Base-by-base conservation (phyloP, 2,113 vertebrate genomes). In the Amblyopsis rosae region DNA sequence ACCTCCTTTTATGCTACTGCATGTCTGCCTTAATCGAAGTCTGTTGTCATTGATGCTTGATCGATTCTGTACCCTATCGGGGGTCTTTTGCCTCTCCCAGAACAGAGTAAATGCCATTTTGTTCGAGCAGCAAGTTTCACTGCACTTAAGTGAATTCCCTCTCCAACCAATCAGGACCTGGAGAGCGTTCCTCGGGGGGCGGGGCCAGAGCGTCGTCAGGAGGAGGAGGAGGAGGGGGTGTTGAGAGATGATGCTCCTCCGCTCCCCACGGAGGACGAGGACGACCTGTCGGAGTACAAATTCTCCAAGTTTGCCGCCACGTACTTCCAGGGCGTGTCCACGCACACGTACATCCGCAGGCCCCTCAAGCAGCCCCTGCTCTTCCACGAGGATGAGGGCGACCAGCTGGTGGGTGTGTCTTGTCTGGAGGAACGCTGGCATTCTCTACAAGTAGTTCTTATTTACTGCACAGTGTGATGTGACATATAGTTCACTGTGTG, bases 261-360 rank as follows among this genome's bases (percentile, higher is more conserved):
- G 0, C 87, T 99, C 60, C 98, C 98, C 0, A 95, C 96, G 0
- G 98, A 99, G 46, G 98, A 98, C 0, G 94, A 96, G 7, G 97
- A 98, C 71, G 97, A 99, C 70, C 90, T 99, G 60, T 98, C 96
- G 0, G 95, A 99, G 78, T 98, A 98, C 62, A 99, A 98, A 70
- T 99, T 98, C 73, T 95, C 96, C 82, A 99, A 99, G 90, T 99
- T 98, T 15, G 93, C 96, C 0, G 96, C 98, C 73, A 98, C 98
- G 0, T 99, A 99, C 85, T 99, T 99, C 89, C 98, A 99, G 87
- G 95, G 96, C 56, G 95, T 97, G 0, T 96, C 94, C 1, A 97
- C 96, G 0, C 91, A 97, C 84, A 94, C 94, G 0, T 98, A 99
- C 64, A 90, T 96, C 65, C 91, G 96, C 10, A 91, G 98, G 1